Evolutionary conservation across 64 coral and sea anemone genomes (phyloP), one percentile per base, ranked within the genome.

Genomic region (Dendronephthya gigantea): DNA sequence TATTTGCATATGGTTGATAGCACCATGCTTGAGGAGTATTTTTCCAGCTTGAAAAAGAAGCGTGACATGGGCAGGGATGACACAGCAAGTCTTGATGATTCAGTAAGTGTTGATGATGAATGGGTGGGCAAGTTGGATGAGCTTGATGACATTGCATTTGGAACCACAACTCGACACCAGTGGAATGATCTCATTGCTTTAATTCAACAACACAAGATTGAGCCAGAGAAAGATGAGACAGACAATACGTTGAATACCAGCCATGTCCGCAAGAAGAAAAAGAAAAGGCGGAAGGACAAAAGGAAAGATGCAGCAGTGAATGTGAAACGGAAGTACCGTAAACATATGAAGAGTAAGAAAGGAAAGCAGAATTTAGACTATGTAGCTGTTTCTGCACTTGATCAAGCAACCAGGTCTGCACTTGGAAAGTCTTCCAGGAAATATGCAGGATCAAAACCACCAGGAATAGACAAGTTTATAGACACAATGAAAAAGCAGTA

Each of bases 1-100:
- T 98, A 93, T 86, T 89, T 98, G 3, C 95, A 98, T 79, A 82
- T 91, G 28, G 85, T 98, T 85, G 95, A 98, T 68, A 98, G 95
- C 31, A 98, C 91, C 16, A 39, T 98, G 87, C 72, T 79, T 13
- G 32, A 79, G 30, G 72, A 79, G 17, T 79, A 79, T 19, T 79
- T 79, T 19, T 79, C 72, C 8, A 19, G 32, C 17, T 34, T 79
- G 15, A 34, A 79, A 35, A 79, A 98, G 95, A 92, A 98, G 87
- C 79, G 91, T 68, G 94, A 97, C 2, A 81, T 51, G 7, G 91
- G 92, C 15, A 79, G 36, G 30, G 72, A 79, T 34, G 72, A 79
- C 9, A 37, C 72, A 9, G 1, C 30, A 15, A 79, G 72, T 39
- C 31, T 79, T 19, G 72, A 79, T 79, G 72, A 79, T 79, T 79